Evolutionary conservation across 2,888 invertebrate genomes (phyloP).

Genomic region (Tupiocoris notatus): DNA sequence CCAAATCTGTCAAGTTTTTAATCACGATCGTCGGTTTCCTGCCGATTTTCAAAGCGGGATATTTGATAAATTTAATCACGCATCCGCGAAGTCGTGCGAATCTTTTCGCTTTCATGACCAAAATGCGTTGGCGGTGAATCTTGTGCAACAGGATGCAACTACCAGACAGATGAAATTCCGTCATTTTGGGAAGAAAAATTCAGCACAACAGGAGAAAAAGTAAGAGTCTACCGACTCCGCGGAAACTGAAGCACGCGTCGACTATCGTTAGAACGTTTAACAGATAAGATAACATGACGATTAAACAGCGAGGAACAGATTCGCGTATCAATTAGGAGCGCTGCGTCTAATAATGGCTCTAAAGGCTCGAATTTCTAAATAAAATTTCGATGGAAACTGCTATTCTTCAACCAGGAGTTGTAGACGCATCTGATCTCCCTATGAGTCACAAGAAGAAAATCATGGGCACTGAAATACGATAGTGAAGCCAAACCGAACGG

Average conservation of each 20-base stretch:
- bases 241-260: not conserved
- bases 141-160: slow-evolving; percentile 11
- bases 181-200: not conserved
- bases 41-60: slow-evolving; percentile 22
- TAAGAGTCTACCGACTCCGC: not conserved
- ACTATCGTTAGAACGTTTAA: not conserved
- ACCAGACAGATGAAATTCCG: not conserved
- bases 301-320: not conserved
- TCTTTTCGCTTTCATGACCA: slow-evolving; percentile 19
- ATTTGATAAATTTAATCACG: slow-evolving; percentile 11
- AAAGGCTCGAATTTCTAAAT: no score
- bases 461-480: no score
- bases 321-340: no score
- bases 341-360: no score
- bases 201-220: not conserved
- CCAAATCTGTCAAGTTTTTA: slow-evolving; percentile 1
- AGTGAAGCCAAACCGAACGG: no score
- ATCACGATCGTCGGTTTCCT: slow-evolving; percentile 25
- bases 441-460: no score
- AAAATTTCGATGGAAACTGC: no score
- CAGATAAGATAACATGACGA: slow-evolving; percentile 8
- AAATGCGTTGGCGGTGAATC: not conserved
- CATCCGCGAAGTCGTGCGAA: slow-evolving; percentile 15
- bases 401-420: no score
- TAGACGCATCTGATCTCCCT: no score